These are phyloP conservation scores for Carcharodon carcharias DNA, from an alignment of 2,797 vertebrate species.

Conservation along the genomic window DNA sequence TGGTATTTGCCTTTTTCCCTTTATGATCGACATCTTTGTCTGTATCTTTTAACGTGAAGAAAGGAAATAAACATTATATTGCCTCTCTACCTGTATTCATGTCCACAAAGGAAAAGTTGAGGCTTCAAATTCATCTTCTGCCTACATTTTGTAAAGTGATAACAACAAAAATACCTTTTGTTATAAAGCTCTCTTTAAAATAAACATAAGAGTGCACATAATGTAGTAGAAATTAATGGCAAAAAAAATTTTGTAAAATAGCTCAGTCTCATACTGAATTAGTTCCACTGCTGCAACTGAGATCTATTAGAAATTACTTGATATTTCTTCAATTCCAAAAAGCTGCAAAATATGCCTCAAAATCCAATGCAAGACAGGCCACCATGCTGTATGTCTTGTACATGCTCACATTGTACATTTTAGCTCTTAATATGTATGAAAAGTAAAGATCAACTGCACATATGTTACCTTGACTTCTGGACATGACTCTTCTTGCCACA, in stretches of 20 bases:
- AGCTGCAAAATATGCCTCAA: neutral
- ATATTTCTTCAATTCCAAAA: neutral
- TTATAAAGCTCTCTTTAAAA: neutral
- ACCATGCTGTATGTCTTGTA: neutral
- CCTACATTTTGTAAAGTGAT: neutral
- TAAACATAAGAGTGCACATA: neutral
- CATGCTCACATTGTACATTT: neutral
- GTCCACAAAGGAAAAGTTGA: neutral
- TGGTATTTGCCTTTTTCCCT: neutral
- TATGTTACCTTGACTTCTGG: neutral
- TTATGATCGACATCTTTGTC: neutral
- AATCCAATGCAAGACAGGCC: neutral
- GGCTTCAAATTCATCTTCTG: neutral
- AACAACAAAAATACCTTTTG: neutral
- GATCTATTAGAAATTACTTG: neutral
- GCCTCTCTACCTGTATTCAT: neutral
- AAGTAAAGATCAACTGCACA: neutral
- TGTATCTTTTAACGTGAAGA: neutral
- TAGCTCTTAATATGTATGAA: neutral
- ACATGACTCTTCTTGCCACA: too few species aligned
- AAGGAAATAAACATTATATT: neutral
- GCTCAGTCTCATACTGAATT: neutral
- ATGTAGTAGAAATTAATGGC: too few species aligned
- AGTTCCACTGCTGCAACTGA: neutral
- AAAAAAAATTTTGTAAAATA: neutral